Percentiles rank a stretch among this genome's conserved stretches.
Evolutionary conservation across 2,113 vertebrate genomes (phyloP).

Genomic region (Lasiurus cinereus): DNA sequence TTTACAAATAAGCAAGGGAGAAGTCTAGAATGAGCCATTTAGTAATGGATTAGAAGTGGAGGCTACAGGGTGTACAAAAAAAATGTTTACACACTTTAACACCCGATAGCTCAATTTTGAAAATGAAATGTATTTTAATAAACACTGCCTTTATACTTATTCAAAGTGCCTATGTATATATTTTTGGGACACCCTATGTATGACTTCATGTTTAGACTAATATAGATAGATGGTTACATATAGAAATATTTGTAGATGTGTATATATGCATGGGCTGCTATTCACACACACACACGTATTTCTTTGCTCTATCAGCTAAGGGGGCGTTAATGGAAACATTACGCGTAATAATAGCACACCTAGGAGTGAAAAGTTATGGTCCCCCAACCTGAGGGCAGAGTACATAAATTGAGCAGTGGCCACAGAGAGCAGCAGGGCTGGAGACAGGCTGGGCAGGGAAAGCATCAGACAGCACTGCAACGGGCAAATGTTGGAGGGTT

Average conservation of each 20-base stretch:
- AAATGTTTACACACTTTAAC: no score
- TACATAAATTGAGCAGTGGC: neutral
- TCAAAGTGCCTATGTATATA: no score
- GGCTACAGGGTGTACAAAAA: neutral
- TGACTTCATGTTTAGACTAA: neutral
- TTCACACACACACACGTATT: neutral
- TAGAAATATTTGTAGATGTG: neutral
- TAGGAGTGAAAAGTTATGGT: neutral
- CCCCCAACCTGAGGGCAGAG: neutral
- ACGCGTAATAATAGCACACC: neutral
- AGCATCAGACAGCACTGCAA: neutral
- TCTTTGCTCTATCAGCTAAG: neutral
- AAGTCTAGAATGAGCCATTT: neutral
- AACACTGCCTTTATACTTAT: no score
- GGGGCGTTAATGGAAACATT: neutral
- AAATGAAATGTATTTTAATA: no score
- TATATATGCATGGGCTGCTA: neutral
- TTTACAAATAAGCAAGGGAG: neutral
- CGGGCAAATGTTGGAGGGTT: neutral
- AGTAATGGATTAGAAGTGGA: neutral
- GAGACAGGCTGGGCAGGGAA: neutral
- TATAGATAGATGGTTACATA: neutral
- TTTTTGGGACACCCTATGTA: neutral
- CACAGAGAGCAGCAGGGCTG: neutral
- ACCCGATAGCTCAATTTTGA: no score